Evolutionary conservation across 2,888 invertebrate species (phyloP).

Genomic region (Tetheella fluctuosa): DNA sequence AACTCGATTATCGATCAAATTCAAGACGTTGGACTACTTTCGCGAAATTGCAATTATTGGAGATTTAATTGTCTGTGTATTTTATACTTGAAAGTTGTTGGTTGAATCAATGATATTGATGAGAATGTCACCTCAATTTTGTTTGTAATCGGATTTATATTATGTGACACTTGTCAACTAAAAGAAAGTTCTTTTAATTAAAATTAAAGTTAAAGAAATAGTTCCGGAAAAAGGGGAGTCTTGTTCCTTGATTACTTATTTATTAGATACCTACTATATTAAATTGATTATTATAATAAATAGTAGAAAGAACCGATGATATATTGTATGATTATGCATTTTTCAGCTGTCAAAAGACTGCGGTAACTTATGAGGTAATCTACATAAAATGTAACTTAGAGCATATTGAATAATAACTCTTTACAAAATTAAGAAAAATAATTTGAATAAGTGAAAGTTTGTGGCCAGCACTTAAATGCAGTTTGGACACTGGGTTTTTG

Average conservation of each 20-base stretch:
- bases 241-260: too few relatives aligned
- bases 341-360: not conserved
- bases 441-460: conserved; percentile 59
- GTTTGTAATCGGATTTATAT: not conserved
- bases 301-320: not conserved
- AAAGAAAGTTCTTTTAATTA: not conserved
- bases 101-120: not conserved
- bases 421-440: conserved; percentile 44
- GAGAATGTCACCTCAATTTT: not conserved
- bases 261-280: too few relatives aligned
- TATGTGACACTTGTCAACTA: not conserved
- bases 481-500: conserved; percentile 19
- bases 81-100: conserved; percentile 3
- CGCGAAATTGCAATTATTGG: conserved; percentile 29
- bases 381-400: not conserved
- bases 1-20: conserved; percentile 39
- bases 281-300: too few relatives aligned
- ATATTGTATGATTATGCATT: not conserved
- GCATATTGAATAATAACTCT: conserved; percentile 24
- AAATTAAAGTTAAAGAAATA: not conserved
- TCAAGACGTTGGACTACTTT: conserved; percentile 34
- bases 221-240: too few relatives aligned
- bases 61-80: conserved; percentile 2
- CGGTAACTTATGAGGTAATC: not conserved
- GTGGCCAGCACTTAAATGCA: conserved; percentile 14